Base-by-base conservation (phyloP, 2,888 invertebrate genomes). In the Diaperis boleti region DNA sequence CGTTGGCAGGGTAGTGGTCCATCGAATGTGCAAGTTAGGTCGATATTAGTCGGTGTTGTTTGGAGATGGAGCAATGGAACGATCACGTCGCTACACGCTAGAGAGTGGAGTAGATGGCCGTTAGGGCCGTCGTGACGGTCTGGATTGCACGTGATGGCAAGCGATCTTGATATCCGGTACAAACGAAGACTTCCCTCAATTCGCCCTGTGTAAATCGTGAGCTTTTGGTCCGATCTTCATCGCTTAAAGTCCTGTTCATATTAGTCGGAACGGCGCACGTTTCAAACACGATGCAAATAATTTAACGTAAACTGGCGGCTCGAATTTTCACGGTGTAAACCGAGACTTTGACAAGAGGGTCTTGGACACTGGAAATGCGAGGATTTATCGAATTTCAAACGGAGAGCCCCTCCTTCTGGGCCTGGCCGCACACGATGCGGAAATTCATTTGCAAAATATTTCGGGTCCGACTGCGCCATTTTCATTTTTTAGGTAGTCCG, bases 71-170 rank as follows among this genome's bases (percentile, higher is more conserved):
- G 64, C 54, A 63, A 59, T 63, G 59, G 47, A 63, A 26, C 56
- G 59, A 63, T 63, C 64, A 64, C 61, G 56, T 64, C 39, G 64
- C 50, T 55, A 44, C 52, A 64, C 57, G 49, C 60, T 47, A 64
- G 55, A 64, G 60, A 59, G 47, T 29, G 26, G 45, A 60, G 55
- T 18, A 35, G 33, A 62, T 57, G 56, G 64, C 57, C 60, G 62
- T 56, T 55, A 55, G 62, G 56, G 42, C 49, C 61, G 59, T 35
- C 59, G 44, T 52, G 60, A 52, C 60, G 60, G 59, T 59, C 41
- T 59, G 49, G 50, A 41, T 60, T 62, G 56, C 56, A 62, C 62
- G 62, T 62, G 62, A 49, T 49, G 56, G 49, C 55, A 47, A 49
- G 14, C 47, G 55, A 39, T 56, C 49, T 37, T 62, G 55, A 62